Evolutionary conservation across 2,888 invertebrate genomes (phyloP).

Genomic region (Rhingia rostrata): DNA sequence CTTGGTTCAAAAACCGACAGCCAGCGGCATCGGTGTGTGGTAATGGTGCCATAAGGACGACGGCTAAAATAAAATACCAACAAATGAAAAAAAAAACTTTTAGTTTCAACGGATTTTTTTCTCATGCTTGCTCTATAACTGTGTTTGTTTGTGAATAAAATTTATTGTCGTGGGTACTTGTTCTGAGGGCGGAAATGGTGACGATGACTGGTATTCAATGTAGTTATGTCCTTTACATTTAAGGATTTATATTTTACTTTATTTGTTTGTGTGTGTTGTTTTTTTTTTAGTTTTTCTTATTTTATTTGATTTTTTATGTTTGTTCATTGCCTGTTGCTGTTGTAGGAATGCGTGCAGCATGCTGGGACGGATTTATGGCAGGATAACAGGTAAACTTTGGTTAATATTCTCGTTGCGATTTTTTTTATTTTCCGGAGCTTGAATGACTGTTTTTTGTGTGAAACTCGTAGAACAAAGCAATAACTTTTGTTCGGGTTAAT

Average conservation of each 20-base stretch:
- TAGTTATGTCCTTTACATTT: conserved; percentile 49
- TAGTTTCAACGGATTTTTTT: conserved; percentile 37
- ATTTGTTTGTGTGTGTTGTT: conserved; percentile 10
- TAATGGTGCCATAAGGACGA: conserved; percentile 31
- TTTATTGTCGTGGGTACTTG: conserved; percentile 61
- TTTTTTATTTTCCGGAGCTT: conserved; percentile 17
- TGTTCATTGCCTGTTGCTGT: conserved; percentile 60
- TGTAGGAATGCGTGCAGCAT: conserved; percentile 56
- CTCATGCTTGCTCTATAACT: neutral
- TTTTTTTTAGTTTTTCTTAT: neutral
- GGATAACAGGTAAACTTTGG: conserved; percentile 20
- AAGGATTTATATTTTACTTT: conserved; percentile 49
- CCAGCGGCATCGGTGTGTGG: conserved; percentile 6
- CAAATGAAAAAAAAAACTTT: conserved; percentile 22
- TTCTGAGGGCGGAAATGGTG: conserved; percentile 43
- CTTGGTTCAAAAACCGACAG: conserved; percentile 16
- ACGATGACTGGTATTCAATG: conserved; percentile 61
- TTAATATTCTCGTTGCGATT: conserved; percentile 1
- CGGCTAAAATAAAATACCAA: conserved; percentile 30
- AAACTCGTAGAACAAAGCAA: neutral
- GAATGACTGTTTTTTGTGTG: neutral
- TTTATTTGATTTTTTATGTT: conserved; percentile 27
- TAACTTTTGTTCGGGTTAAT: neutral
- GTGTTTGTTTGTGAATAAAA: conserved; percentile 63
- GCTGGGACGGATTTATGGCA: conserved; percentile 32